These are phyloP conservation scores for Chelon labrosus DNA, from an alignment of 2,797 vertebrate species.

Conservation along the genomic window DNA sequence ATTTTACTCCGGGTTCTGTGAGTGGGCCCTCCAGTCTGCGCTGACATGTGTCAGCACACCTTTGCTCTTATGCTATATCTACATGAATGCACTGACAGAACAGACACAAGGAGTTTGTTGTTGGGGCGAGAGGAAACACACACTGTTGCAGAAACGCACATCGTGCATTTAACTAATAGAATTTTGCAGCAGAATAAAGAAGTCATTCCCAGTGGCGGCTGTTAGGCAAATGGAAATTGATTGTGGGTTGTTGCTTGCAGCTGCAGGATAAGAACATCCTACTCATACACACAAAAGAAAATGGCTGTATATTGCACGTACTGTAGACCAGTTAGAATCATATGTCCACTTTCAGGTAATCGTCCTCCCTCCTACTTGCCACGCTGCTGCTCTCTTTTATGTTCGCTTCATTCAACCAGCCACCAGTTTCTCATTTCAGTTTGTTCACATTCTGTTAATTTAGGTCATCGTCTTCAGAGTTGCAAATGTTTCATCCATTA, in stretches of 20 bases:
- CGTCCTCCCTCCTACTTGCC: not conserved
- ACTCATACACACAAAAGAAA: slow-evolving; percentile 13
- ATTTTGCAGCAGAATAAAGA: slow-evolving; percentile 43
- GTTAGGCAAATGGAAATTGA: slow-evolving; percentile 63
- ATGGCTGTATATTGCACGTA: not conserved
- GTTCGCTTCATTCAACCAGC: not conserved
- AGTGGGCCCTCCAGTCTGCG: slow-evolving; percentile 23
- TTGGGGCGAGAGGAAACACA: not conserved
- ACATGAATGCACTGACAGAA: slow-evolving; percentile 1
- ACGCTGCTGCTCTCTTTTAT: not conserved
- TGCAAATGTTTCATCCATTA: slow-evolving; percentile 22
- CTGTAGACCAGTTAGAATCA: slow-evolving; percentile 31
- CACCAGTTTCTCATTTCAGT: not conserved
- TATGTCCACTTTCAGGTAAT: slow-evolving; percentile 11
- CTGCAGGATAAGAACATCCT: slow-evolving; percentile 34
- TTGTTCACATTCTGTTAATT: not conserved
- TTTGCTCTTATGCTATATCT: not conserved
- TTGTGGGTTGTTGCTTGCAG: slow-evolving; percentile 38
- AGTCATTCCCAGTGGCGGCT: slow-evolving; percentile 61
- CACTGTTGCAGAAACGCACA: not conserved
- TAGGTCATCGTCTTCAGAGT: not conserved
- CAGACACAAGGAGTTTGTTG: slow-evolving; percentile 15
- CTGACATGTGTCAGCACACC: slow-evolving; percentile 23
- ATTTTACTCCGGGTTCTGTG: slow-evolving; percentile 41
- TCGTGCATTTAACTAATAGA: slow-evolving; percentile 34